Conservation (phyloP, 1,140 invertebrate species). For the Antheraea mylitta region DNA sequence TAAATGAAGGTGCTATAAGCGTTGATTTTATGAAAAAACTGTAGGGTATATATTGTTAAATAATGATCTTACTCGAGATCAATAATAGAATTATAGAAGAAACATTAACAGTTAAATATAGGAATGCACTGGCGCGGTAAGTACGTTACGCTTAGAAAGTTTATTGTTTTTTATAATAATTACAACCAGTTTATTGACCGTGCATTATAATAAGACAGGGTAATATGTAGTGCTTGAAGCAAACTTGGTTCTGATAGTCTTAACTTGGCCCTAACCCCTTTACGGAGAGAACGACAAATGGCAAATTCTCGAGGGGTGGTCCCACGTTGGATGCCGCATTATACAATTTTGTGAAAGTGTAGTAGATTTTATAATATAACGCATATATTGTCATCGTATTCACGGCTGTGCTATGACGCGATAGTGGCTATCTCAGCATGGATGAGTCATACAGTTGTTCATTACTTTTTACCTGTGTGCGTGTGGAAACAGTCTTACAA, state of each 20-base stretch:
- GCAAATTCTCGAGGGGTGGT: conserved; percentile 69
- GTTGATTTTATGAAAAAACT: conserved; percentile 76
- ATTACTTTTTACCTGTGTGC: conserved; percentile 42
- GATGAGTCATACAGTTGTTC: conserved; percentile 69
- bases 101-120: conserved; percentile 95
- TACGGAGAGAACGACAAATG: conserved; percentile 61
- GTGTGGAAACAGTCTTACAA: conserved; percentile 61
- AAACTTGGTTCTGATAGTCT: conserved; percentile 21
- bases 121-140: conserved; percentile 96
- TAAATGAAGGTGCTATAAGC: conserved; percentile 78
- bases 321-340: conserved; percentile 64
- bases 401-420: conserved; percentile 46
- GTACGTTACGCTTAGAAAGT: conserved; percentile 80
- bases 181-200: conserved; percentile 50
- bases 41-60: conserved; percentile 78
- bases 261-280: conserved; percentile 50
- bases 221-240: conserved; percentile 13
- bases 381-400: conserved; percentile 42
- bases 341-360: conserved; percentile 20
- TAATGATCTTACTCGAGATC: conserved; percentile 99
- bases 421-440: conserved; percentile 57
- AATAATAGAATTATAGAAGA: conserved; percentile 99
- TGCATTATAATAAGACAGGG: conserved; percentile 28
- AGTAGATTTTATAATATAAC: conserved; percentile 13
- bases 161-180: conserved; percentile 61